These are phyloP conservation scores for Callocephalon fimbriatum DNA, from an alignment of 2,113 vertebrate species.

Conservation along the genomic window DNA sequence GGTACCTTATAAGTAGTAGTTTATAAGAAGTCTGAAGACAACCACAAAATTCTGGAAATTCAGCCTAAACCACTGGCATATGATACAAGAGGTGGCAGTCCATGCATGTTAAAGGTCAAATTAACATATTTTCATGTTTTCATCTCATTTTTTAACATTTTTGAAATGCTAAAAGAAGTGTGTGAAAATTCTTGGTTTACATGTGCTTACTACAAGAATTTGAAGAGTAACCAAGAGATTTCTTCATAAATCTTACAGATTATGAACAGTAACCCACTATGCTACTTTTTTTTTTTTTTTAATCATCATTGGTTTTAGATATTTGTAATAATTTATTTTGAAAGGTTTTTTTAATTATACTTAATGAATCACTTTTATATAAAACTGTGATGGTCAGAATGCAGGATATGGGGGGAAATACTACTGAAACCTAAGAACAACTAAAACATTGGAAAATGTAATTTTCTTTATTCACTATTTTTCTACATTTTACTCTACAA, in stretches of 20 bases:
- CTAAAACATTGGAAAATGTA: neutral
- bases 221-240: neutral
- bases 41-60: neutral
- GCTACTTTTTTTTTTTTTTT: neutral
- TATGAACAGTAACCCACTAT: neutral
- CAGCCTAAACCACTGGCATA: accelerated
- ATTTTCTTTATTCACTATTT: neutral
- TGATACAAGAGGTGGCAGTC: accelerated
- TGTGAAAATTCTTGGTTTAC: neutral
- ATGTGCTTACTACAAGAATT: neutral
- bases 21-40: neutral
- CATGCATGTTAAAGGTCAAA: neutral
- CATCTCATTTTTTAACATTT: neutral
- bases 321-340: neutral
- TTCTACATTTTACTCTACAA: neutral
- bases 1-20: neutral
- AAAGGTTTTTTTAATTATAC: neutral
- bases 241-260: neutral
- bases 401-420: accelerated
- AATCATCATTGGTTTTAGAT: neutral
- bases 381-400: neutral
- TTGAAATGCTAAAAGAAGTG: neutral
- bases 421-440: neutral
- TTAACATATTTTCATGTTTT: neutral
- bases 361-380: neutral